Evolutionary conservation across 1,140 invertebrate species (phyloP).

Genomic region (Neocloeon triangulifer): DNA sequence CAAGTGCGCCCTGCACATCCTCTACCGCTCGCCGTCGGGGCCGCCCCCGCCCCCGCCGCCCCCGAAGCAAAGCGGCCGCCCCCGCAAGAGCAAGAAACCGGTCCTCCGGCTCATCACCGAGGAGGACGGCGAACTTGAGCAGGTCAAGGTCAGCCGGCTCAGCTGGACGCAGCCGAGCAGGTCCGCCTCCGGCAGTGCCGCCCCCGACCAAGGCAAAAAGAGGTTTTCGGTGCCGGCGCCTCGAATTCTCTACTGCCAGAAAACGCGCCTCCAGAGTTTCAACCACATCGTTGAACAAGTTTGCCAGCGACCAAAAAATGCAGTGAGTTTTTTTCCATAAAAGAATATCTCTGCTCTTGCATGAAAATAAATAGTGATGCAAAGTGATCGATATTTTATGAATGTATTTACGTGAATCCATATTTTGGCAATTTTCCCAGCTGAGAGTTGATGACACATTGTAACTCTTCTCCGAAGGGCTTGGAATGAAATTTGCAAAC

Average conservation of each 20-base stretch:
- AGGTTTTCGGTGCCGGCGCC: not conserved
- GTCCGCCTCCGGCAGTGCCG: too few species aligned
- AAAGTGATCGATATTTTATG: too few species aligned
- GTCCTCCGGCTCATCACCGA: too few species aligned
- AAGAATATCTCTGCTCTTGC: too few species aligned
- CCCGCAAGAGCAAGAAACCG: not conserved
- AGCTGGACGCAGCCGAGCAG: not conserved
- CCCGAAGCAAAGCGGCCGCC: conserved; percentile 3
- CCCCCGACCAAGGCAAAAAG: too few species aligned
- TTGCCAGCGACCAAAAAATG: conserved; percentile 7
- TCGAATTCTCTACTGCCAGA: conserved; percentile 9
- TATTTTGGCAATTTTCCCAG: too few species aligned
- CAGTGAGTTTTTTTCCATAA: not conserved
- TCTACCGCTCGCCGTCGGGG: conserved; percentile 1
- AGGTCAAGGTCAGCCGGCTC: not conserved
- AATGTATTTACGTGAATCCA: too few species aligned
- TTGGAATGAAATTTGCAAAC: too few species aligned
- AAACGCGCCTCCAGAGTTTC: conserved; percentile 8
- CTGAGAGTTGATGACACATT: too few species aligned
- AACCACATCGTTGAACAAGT: conserved; percentile 5
- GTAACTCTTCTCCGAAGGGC: too few species aligned
- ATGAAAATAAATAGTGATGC: too few species aligned
- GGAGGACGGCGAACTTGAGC: not conserved
- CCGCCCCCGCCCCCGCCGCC: conserved; percentile 3
- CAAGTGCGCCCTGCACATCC: conserved; percentile 9